These are phyloP conservation scores for Cheirogaleus major DNA, from an alignment of 2,797 vertebrate genomes.

Conservation along the genomic window DNA sequence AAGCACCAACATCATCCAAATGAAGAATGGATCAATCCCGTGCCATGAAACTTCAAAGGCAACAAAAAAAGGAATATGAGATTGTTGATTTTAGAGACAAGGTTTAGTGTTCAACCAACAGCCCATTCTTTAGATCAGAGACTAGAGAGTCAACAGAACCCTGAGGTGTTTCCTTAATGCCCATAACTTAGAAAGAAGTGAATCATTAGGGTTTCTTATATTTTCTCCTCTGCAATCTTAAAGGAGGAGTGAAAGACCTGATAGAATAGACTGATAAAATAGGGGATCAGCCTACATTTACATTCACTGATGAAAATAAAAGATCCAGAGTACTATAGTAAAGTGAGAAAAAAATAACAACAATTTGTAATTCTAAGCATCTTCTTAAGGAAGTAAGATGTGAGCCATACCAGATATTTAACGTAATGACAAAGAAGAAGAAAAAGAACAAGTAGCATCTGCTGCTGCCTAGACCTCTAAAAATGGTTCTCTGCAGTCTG, in stretches of 20 bases:
- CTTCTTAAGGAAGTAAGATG: neutral
- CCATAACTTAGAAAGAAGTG: neutral
- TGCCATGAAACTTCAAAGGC: neutral
- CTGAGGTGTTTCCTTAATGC: neutral
- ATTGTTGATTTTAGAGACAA: neutral
- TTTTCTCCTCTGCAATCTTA: neutral
- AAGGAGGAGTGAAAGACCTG: neutral
- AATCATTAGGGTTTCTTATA: rapidly evolving
- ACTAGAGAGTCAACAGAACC: neutral
- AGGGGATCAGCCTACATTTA: neutral
- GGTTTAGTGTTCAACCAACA: neutral
- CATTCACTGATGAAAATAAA: neutral
- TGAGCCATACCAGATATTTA: neutral
- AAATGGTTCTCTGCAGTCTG: neutral
- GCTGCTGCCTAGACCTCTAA: neutral
- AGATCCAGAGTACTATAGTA: neutral
- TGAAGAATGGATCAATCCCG: neutral
- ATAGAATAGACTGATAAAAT: neutral
- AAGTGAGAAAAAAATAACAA: neutral
- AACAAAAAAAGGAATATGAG: neutral
- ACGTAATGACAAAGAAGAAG: neutral
- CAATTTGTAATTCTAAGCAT: neutral
- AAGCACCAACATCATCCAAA: neutral
- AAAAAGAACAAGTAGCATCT: neutral
- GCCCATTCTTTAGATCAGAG: neutral